Base-by-base conservation (phyloP, 2,888 invertebrate genomes). In the Catonia carolina region DNA sequence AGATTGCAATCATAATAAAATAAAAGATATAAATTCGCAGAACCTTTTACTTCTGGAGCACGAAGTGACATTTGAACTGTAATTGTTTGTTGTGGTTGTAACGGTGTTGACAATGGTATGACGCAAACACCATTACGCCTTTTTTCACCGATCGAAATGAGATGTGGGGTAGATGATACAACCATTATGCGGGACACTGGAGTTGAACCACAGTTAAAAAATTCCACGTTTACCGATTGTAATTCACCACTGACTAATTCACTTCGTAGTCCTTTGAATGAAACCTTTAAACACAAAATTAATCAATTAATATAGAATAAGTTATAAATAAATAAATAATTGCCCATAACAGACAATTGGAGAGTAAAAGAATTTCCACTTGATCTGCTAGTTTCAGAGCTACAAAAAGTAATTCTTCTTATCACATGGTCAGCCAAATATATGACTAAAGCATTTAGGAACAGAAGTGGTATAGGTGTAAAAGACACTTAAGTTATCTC, bases 171-270 rank as follows among this genome's bases (percentile, higher is more conserved):
- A 0, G 84, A 83, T 8, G 86, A 83, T 0, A 84, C 84, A 56
- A 89, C 71, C 63, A 79, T 74, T 56, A 86, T 72, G 64, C 81
- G 79, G 50, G 74, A 77, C 69, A 86, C 74, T 20, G 82, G 77
- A 15, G 81, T 78, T 60, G 82, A 78, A 10, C 89, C 88, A 27
- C 81, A 79, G 68, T 88, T 88, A 39, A 78, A 76, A 54, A 89
- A 75, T 64, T 84, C 81, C 15, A 89, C 77, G 51, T 79, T 78
- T 12, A 88, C 74, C 52, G 76, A 78, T 64, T 84, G 80, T 63
- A 90, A 76, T 73, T 90, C 88, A 3, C 89, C 87, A 66, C 84
- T 82, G 51, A 89, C 73, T 69, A 88, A 78, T 54, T 84, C 81
- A 0, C 78, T 72, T 51, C 78, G 79, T 39, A 85, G 78, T 69